Base-by-base conservation (phyloP, 2,113 vertebrate species). In the Rhadina sibilatrix region DNA sequence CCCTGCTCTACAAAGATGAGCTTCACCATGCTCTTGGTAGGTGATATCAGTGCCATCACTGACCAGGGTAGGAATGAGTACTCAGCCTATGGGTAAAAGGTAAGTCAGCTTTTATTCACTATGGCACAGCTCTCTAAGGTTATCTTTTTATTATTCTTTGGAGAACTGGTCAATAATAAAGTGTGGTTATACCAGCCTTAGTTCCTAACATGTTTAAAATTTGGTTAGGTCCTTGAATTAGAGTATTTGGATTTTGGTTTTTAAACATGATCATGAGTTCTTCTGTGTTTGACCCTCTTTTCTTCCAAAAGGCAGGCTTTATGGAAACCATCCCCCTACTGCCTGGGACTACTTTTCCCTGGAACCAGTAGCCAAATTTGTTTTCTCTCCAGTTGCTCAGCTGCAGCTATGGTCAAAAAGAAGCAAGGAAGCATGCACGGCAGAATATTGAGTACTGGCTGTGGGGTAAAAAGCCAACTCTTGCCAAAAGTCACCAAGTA, bases 91-190 rank as follows among this genome's bases (percentile, higher is more conserved):
- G 90, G 49, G 96, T 83, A 90, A 50, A 93, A 94, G 96, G 92
- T 96, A 96, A 96, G 96, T 96, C 96, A 97, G 96, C 96, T 97
- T 97, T 96, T 95, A 92, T 95, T 96, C 85, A 9, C 83, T 96
- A 78, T 89, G 94, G 49, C 96, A 89, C 96, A 96, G 96, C 90
- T 96, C 96, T 97, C 96, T 93, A 49, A 96, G 94, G 80, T 88
- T 92, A 90, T 78, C 28, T 74, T 90, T 93, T 91, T 80, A 71
- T 56, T 81, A 68, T 57, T 96, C 93, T 92, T 93, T 93, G 88
- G 96, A 96, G 96, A 96, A 96, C 96, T 96, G 96, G 94, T 94
- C 96, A 89, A 50, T 75, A 82, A 89, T 94, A 92, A 96, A 96
- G 96, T 38, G 96, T 96, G 94, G 90, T 96, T 96, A 96, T 94